Percentiles rank a stretch among this genome's conserved stretches.
These are phyloP conservation scores for Lepas anatifera DNA, from an alignment of 2,888 invertebrate species.

Conservation along the genomic window DNA sequence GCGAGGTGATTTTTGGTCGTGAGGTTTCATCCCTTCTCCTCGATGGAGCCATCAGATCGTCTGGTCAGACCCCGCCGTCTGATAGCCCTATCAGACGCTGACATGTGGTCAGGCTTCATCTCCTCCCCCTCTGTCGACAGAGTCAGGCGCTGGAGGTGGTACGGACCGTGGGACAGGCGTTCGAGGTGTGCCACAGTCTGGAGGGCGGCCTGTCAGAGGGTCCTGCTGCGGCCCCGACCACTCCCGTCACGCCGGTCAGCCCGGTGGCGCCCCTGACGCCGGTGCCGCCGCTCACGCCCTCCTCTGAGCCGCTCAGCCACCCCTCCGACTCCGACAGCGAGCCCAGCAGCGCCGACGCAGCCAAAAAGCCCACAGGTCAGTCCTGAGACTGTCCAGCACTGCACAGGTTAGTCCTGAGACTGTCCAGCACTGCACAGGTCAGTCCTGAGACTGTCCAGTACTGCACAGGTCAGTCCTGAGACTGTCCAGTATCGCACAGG, in stretches of 20 bases:
- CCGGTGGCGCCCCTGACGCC: not conserved
- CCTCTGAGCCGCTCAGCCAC: not conserved
- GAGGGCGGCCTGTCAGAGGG: not conserved
- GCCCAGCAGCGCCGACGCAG: constrained; percentile 7
- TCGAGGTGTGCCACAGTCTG: constrained; percentile 97
- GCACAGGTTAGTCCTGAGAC: not conserved
- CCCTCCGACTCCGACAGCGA: constrained; percentile 1
- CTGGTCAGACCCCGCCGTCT: too few species aligned
- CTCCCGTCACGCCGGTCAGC: not conserved
- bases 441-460: too few species aligned
- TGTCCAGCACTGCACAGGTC: not conserved
- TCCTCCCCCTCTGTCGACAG: too few species aligned
- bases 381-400: not conserved
- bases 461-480: too few species aligned
- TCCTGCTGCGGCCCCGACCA: not conserved
- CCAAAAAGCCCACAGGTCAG: not conserved
- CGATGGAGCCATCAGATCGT: too few species aligned
- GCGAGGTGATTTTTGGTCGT: too few species aligned
- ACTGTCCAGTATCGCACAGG: too few species aligned
- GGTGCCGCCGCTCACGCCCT: not conserved
- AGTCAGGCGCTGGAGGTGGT: constrained; percentile 98
- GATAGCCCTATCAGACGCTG: too few species aligned
- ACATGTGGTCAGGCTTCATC: too few species aligned
- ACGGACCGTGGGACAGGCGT: constrained; percentile 95
- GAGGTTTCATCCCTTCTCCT: too few species aligned